phyloP scores from a whole-genome alignment of 2,113 vertebrate species.

The Indicator maculatus region DNA sequence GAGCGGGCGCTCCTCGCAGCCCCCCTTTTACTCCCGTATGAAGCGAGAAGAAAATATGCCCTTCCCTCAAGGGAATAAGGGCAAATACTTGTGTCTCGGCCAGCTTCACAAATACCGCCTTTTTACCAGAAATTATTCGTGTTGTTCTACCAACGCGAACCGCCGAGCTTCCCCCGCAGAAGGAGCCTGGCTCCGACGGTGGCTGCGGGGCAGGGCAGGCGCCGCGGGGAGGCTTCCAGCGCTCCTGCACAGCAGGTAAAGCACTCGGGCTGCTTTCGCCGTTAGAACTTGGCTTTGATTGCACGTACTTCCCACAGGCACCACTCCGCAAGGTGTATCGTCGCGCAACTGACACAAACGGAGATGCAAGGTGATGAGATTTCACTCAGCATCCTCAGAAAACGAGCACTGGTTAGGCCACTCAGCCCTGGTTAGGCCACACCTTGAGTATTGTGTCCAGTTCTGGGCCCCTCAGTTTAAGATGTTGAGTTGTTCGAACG shows the following conservation, averaged over 20 bases:
- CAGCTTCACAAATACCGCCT: neutral
- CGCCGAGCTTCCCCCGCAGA: neutral
- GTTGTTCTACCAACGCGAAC: neutral
- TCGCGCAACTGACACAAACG: neutral
- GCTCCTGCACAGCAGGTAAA: fast-evolving
- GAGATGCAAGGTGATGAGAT: neutral
- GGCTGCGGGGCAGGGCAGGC: neutral
- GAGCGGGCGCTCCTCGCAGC: neutral
- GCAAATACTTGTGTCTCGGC: slow-evolving; percentile 16
- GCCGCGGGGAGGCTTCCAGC: neutral
- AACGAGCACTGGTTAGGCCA: neutral
- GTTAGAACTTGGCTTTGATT: neutral
- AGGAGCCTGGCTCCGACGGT: neutral
- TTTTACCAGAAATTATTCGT: neutral
- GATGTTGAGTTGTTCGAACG: no score
- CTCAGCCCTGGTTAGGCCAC: no score
- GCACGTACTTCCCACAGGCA: neutral
- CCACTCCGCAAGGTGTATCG: neutral
- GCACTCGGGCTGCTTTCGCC: neutral
- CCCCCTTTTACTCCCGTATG: neutral
- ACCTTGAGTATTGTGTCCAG: no score
- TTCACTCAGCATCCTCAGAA: neutral
- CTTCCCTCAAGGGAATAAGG: neutral
- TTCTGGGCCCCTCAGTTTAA: no score
- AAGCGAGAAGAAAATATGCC: neutral